phyloP scores from a whole-genome alignment of 2,888 invertebrate genomes.

The Scaptomyza tumidula region DNA sequence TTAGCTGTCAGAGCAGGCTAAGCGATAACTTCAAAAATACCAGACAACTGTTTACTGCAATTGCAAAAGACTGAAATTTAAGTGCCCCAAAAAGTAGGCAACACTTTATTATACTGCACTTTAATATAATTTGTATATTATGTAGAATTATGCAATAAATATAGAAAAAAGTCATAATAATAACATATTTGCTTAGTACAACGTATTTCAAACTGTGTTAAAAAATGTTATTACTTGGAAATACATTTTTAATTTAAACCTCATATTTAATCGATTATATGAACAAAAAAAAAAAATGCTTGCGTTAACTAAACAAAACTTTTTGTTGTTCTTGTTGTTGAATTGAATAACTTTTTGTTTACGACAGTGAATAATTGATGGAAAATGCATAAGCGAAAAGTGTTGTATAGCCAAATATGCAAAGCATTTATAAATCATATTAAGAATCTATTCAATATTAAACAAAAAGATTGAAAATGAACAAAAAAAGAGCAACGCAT shows the following conservation, averaged over 20 bases:
- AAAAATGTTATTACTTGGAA: background rate
- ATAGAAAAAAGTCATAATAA: background rate
- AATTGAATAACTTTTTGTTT: background rate
- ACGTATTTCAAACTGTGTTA: background rate
- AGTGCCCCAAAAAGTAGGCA: constrained; percentile 36
- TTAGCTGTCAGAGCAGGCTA: constrained; percentile 64
- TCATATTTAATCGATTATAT: background rate
- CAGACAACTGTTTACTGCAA: constrained; percentile 5
- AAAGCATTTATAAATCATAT: background rate
- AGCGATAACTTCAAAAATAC: constrained; percentile 49
- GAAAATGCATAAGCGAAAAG: background rate
- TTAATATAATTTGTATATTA: too few relatives aligned
- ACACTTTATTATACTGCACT: constrained; percentile 14
- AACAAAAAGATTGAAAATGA: constrained; percentile 2
- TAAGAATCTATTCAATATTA: background rate
- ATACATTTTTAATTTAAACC: background rate
- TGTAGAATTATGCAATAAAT: too few relatives aligned
- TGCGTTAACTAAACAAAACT: background rate
- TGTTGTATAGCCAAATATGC: background rate
- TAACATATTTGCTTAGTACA: background rate
- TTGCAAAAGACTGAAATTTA: background rate
- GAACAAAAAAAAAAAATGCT: background rate
- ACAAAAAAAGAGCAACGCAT: background rate
- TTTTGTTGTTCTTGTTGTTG: background rate
- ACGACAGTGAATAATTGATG: background rate